Conservation (phyloP, 2,113 vertebrate genomes). For the Otolemur garnettii region DNA sequence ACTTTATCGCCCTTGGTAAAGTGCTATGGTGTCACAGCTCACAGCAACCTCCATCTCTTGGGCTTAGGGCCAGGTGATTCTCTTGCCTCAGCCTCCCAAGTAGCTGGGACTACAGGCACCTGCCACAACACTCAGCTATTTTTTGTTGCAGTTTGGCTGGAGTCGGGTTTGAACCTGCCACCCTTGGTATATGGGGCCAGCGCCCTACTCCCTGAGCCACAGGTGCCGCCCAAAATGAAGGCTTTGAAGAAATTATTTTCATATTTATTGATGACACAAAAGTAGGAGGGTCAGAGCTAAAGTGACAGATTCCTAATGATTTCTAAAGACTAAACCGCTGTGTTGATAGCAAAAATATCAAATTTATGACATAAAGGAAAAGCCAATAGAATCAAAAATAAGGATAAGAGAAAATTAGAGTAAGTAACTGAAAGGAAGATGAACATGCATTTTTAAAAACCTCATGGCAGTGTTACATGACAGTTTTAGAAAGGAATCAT, state of each 20-base stretch:
- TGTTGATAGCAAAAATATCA: neutral
- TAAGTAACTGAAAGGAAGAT: neutral
- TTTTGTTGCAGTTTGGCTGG: too few species aligned
- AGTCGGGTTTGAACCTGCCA: too few species aligned
- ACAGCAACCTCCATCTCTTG: too few species aligned
- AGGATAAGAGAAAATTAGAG: neutral
- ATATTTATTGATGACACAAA: neutral
- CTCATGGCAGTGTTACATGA: neutral
- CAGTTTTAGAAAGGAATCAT: slow-evolving; percentile 1
- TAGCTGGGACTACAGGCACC: too few species aligned
- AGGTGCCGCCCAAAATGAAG: neutral
- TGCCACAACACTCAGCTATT: too few species aligned
- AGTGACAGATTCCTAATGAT: slow-evolving; percentile 40
- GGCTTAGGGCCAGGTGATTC: too few species aligned
- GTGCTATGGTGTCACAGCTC: too few species aligned
- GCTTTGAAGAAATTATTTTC: slow-evolving; percentile 23
- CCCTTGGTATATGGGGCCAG: too few species aligned
- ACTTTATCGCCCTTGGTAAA: too few species aligned
- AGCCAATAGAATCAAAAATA: neutral
- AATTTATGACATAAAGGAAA: neutral
- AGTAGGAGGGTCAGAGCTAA: neutral
- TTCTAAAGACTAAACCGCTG: neutral
- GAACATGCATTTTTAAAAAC: neutral
- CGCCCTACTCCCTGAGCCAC: too few species aligned
- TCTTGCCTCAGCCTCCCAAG: too few species aligned